Evolutionary conservation across 2,113 vertebrate species (phyloP).

Genomic region (Cyprinodon brontotheroides): DNA sequence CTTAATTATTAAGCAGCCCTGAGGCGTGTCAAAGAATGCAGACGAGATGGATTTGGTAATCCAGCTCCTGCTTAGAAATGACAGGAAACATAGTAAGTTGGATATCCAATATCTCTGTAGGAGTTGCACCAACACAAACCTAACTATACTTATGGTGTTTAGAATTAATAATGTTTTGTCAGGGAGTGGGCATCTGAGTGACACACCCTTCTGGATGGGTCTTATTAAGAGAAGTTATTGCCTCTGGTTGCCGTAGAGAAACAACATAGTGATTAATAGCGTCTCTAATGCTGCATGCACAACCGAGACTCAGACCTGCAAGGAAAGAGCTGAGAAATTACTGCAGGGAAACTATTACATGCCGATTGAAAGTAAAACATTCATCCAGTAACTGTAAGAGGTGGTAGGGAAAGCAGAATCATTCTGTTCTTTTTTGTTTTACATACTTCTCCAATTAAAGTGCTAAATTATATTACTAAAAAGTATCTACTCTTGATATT

Average conservation of each 20-base stretch:
- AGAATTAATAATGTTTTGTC: slow-evolving; percentile 75
- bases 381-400: slow-evolving; percentile 29
- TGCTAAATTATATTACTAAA: slow-evolving; percentile 32
- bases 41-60: slow-evolving; percentile 61
- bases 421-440: slow-evolving; percentile 54
- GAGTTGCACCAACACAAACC: slow-evolving; percentile 29
- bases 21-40: slow-evolving; percentile 53
- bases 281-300: slow-evolving; percentile 61
- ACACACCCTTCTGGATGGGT: slow-evolving; percentile 57
- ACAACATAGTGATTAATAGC: slow-evolving; percentile 71
- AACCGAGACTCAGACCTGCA: slow-evolving; percentile 41
- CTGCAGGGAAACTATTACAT: slow-evolving; percentile 48
- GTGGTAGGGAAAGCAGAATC: slow-evolving; percentile 26
- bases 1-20: slow-evolving; percentile 70
- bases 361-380: slow-evolving; percentile 52
- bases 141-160: slow-evolving; percentile 56
- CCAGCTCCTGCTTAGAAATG: slow-evolving; percentile 48
- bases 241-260: slow-evolving; percentile 53
- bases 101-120: slow-evolving; percentile 40
- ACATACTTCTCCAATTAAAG: slow-evolving; percentile 47
- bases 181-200: slow-evolving; percentile 66
- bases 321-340: slow-evolving; percentile 53
- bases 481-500: slow-evolving; percentile 21
- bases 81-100: slow-evolving; percentile 56
- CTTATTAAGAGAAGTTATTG: slow-evolving; percentile 78